Base-by-base conservation (phyloP, 2,113 vertebrate genomes). In the Sander lucioperca region DNA sequence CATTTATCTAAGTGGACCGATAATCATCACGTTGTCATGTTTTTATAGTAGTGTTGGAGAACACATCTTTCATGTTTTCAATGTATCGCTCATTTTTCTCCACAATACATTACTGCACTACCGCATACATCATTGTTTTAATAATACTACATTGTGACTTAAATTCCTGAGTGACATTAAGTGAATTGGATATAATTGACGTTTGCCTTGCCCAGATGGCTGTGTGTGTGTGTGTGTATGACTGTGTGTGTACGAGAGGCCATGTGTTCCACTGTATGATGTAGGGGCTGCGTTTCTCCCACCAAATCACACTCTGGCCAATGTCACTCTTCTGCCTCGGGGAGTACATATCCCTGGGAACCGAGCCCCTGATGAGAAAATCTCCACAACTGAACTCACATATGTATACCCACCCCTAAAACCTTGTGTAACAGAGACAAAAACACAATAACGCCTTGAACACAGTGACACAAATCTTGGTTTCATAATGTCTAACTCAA, bases 321-420 rank as follows among this genome's bases (percentile, higher is more conserved):
- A 84, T 92, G 91, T 95, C 93, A 95, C 91, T 86, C 77, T 58
- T 81, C 75, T 84, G 90, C 91, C 90, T 90, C 65, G 6, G 92
- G 90, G 92, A 87, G 82, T 69, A 85, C 83, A 85, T 89, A 92
- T 91, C 90, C 92, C 92, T 95, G 94, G 88, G 94, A 95, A 95
- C 90, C 53, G 25, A 93, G 65, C 47, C 80, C 75, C 85, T 73
- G 74, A 89, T 91, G 89, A 90, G 83, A 75, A 87, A 91, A 74
- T 57, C 77, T 80, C 54, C 39, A 58, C 2, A 57, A 57, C 25
- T 51, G 30, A 63, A 56, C 13, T 19, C 79, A 27, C 43, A 43
- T 33, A 59, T 43, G 21, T 16, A 33, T n/a, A 62, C 14, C 54
- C 45, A 53, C 58, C 30, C 71, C 2, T 14, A 43, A 27, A 58